Evolutionary conservation across 2,888 invertebrate species (phyloP), one percentile per base, ranked within the genome.

Genomic region (Drosophila mettleri): DNA sequence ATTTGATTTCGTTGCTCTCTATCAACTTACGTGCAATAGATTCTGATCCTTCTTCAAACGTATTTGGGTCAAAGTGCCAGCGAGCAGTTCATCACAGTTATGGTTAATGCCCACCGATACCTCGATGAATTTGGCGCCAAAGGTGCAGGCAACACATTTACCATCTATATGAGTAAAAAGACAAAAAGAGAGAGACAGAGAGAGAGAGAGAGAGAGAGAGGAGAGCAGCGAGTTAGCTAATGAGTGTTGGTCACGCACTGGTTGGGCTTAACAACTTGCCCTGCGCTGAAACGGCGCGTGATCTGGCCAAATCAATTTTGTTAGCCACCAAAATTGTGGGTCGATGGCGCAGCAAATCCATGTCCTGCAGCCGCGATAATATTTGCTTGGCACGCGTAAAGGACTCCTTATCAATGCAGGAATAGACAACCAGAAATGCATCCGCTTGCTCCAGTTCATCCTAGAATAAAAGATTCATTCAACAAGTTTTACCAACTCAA

Each of bases 21-120:
- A 52, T 27, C 52, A 27, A 76, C 83, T 74, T 84, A 92, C 93
- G 89, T 92, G 93, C 65, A 93, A 90, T 64, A 93, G 92, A 79
- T 92, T 93, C 80, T 95, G 95, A 75, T 95, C 94, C 86, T 94
- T 94, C 92, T 97, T 97, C 78, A 98, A 94, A 54, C 98, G 94
- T 86, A 98, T 97, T 93, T 98, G 98, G 85, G 96, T 97, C 69
- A 99, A 94, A 62, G 98, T 96, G 1, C 98, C 98, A 24, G 98
- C 98, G 43, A 99, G 94, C 0, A 99, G 94, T 88, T 99, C 98
- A 93, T 99, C 98, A 29, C 98, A 97, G 91, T 98, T 98, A 94
- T 98, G 98, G 93, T 98, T 98, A 89, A 99, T 97, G 14, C 98
- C 98, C 14, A 98, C 98, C 0, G 98, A 98, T 18, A 98, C 96